These are phyloP conservation scores for Burhinus bistriatus DNA, from an alignment of 2,113 vertebrate genomes.

Conservation along the genomic window DNA sequence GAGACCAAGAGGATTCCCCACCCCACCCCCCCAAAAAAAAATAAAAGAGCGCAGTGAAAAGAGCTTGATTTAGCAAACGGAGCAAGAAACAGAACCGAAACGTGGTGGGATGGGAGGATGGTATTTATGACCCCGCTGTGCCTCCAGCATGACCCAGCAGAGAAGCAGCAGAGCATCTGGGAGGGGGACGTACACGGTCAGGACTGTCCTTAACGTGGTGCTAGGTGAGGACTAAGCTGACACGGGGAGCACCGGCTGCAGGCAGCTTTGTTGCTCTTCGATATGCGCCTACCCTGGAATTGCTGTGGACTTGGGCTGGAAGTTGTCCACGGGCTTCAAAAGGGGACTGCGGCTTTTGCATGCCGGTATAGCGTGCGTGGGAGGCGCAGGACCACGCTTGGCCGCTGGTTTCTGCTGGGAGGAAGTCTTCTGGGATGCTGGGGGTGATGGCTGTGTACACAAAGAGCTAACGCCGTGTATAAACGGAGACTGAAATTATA, in stretches of 20 bases:
- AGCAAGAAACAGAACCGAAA: rapidly evolving
- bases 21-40: background rate
- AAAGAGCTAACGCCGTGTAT: background rate
- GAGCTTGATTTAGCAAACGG: background rate
- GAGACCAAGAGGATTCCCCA: background rate
- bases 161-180: too few relatives aligned
- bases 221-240: background rate
- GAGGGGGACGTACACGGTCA: rapidly evolving
- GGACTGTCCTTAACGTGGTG: rapidly evolving
- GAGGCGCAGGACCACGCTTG: rapidly evolving
- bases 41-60: background rate
- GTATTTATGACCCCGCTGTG: rapidly evolving
- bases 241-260: background rate
- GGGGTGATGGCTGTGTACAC: background rate
- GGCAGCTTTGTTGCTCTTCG: background rate
- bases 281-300: background rate
- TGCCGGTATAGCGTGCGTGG: background rate
- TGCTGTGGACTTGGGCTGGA: background rate
- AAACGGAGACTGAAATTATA: background rate
- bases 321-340: rapidly evolving
- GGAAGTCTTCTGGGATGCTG: background rate
- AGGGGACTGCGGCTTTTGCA: background rate
- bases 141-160: background rate
- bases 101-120: background rate
- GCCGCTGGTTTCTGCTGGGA: background rate